Conservation (phyloP, 2,888 invertebrate genomes). For the Gari tellinella region DNA sequence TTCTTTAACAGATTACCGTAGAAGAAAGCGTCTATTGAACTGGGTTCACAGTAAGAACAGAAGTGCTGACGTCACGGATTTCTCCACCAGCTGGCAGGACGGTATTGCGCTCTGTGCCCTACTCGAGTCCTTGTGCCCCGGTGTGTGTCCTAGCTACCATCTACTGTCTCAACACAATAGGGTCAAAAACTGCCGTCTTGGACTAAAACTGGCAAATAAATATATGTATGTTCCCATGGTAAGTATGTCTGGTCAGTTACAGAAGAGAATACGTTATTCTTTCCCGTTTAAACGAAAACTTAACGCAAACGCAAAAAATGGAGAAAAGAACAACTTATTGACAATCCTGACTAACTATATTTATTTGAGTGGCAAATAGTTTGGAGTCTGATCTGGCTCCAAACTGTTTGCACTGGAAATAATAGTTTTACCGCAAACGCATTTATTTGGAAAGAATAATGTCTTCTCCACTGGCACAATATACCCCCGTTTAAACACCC, state of each 20-base stretch:
- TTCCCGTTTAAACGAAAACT: too few species aligned
- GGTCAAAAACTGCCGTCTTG: conserved; percentile 82
- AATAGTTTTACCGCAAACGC: too few species aligned
- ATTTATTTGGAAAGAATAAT: too few species aligned
- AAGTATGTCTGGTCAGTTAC: conserved; percentile 27
- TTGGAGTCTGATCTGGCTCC: too few species aligned
- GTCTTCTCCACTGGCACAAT: neutral
- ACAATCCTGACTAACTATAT: too few species aligned
- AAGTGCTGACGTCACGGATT: conserved; percentile 67
- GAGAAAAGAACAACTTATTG: too few species aligned
- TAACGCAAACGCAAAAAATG: too few species aligned
- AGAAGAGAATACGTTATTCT: too few species aligned
- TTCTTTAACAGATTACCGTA: conserved; percentile 72
- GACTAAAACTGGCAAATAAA: conserved; percentile 78
- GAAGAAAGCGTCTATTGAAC: conserved; percentile 64
- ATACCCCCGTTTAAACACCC: neutral
- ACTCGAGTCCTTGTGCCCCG: conserved; percentile 81
- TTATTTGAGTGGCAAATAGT: too few species aligned
- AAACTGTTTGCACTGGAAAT: too few species aligned
- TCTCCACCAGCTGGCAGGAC: conserved; percentile 81
- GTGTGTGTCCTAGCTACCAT: conserved; percentile 81
- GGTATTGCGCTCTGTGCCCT: conserved; percentile 83
- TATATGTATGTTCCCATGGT: conserved; percentile 79
- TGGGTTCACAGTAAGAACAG: conserved; percentile 75
- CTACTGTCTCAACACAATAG: conserved; percentile 79